A percentile compares a stretch with the other conserved stretches of the same genome.
These are phyloP conservation scores for Antechinus flavipes DNA, from an alignment of 2,113 vertebrate genomes.

Conservation along the genomic window DNA sequence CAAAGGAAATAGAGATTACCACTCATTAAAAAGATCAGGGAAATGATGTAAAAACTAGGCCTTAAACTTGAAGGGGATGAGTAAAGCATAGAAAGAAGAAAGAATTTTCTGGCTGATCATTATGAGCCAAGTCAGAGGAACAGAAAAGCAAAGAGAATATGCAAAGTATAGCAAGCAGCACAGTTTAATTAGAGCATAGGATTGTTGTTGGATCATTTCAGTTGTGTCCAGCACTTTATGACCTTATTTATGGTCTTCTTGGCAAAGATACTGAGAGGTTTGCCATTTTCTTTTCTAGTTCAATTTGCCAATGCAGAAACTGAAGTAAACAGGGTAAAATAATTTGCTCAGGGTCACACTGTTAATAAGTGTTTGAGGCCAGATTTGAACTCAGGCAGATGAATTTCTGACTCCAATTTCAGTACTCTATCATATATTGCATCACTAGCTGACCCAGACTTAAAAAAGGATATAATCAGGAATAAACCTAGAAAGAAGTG, in stretches of 20 bases:
- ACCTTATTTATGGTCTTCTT: neutral
- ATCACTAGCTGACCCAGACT: neutral
- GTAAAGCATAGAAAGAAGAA: neutral
- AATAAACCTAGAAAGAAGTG: neutral
- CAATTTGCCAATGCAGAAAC: neutral
- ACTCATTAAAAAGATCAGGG: neutral
- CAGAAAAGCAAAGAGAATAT: neutral
- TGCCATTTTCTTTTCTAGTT: neutral
- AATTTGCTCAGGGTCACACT: neutral
- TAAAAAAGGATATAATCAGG: neutral
- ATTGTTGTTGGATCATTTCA: neutral
- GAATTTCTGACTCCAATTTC: neutral
- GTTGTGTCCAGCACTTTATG: neutral
- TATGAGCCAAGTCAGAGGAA: neutral
- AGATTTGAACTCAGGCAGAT: neutral
- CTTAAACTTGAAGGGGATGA: neutral
- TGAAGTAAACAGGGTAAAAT: neutral
- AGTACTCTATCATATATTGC: neutral
- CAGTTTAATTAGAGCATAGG: neutral
- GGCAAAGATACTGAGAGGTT: neutral
- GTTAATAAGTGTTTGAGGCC: neutral
- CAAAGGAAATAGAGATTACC: neutral
- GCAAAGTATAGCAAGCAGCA: neutral
- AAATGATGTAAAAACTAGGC: neutral
- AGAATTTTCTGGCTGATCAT: neutral